Percentiles rank a stretch among this genome's conserved stretches.
Evolutionary conservation across 2,888 invertebrate species (phyloP).

Genomic region (Chymomyza procnemis): DNA sequence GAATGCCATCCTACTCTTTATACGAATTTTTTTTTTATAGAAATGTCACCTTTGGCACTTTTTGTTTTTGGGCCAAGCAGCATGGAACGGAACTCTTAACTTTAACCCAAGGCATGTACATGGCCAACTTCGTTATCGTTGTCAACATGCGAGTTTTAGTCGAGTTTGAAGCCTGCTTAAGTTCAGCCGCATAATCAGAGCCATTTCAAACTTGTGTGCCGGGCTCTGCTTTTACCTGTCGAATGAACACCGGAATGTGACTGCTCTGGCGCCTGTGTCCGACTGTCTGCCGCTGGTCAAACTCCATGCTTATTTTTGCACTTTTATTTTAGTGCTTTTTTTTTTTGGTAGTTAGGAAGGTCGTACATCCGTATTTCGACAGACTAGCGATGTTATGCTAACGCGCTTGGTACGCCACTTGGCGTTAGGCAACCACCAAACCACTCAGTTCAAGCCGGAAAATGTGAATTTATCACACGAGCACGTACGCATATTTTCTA

Average conservation of each 20-base stretch:
- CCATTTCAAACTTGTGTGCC: slow-evolving; percentile 65
- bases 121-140: slow-evolving; percentile 69
- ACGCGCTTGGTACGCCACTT: too few species aligned
- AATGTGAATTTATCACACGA: slow-evolving; percentile 70
- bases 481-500: slow-evolving; percentile 66
- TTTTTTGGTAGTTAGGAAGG: not conserved
- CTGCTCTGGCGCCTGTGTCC: not conserved
- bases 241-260: not conserved
- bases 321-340: slow-evolving; percentile 38
- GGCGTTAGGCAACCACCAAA: slow-evolving; percentile 11
- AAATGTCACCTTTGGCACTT: not conserved
- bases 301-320: not conserved
- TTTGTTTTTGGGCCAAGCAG: not conserved
- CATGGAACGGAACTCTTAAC: not conserved
- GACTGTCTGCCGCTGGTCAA: not conserved
- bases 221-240: slow-evolving; percentile 7
- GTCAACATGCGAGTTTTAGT: slow-evolving; percentile 63
- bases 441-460: slow-evolving; percentile 51
- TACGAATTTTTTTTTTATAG: not conserved
- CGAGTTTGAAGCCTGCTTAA: slow-evolving; percentile 22
- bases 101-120: slow-evolving; percentile 26
- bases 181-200: slow-evolving; percentile 57
- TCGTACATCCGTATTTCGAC: slow-evolving; percentile 55
- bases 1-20: too few species aligned
- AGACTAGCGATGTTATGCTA: too few species aligned